These are phyloP conservation scores for Anthophora plumipes DNA, from an alignment of 2,888 invertebrate species.

Conservation along the genomic window DNA sequence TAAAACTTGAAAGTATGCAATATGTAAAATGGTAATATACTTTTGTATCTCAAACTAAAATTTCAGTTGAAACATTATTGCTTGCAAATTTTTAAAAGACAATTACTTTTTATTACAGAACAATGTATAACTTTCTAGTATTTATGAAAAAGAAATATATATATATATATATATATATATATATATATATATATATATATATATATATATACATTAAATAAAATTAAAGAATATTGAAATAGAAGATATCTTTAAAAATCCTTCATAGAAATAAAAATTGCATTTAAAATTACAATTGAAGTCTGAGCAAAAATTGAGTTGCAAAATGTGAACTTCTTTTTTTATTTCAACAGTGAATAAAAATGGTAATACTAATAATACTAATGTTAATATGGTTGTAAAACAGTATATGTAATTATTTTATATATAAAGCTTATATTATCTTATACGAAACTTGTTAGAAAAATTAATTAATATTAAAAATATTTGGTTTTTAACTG, in stretches of 20 bases:
- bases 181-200: no score
- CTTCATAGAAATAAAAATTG: no score
- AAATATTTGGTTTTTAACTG: neutral
- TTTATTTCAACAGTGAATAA: no score
- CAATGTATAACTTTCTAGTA: neutral
- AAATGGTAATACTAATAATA: no score
- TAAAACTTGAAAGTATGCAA: neutral
- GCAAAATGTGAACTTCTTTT: no score
- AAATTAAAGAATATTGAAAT: no score
- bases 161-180: no score
- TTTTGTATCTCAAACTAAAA: neutral
- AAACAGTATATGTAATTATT: neutral
- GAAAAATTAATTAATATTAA: neutral
- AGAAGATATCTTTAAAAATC: no score
- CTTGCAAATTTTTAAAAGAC: neutral
- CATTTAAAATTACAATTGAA: neutral
- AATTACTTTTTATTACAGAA: slow-evolving; percentile 1
- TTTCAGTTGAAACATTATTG: neutral
- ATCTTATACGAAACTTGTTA: neutral
- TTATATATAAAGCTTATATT: neutral
- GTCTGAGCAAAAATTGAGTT: neutral
- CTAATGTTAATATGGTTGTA: neutral
- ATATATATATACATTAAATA: no score
- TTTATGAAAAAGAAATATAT: no score
- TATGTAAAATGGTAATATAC: slow-evolving; percentile 1